Evolutionary conservation across 2,888 invertebrate genomes (phyloP), one percentile per base, ranked within the genome.

Genomic region (Teleogryllus oceanicus): DNA sequence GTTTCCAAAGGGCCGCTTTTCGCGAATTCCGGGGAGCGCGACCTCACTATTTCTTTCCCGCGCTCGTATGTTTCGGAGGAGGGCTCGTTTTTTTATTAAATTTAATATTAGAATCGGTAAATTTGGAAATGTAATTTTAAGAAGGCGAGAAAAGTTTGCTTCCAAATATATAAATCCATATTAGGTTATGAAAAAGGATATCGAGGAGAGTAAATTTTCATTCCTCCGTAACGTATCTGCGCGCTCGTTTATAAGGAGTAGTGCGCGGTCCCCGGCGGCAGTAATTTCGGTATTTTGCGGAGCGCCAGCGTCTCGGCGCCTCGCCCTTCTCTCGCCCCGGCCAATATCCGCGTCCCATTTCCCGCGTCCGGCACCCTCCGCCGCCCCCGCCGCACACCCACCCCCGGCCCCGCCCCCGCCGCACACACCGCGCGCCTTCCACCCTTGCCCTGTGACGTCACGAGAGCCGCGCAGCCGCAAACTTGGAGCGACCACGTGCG

Each of bases 61-160:
- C 62, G 62, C 62, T 13, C 13, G 16, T 18, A n/a, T 62, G 62
- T 62, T 62, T 62, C 62, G 16, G 62, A 0, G 8, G n/a, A 62
- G 16, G 62, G 13, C n/a, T 13, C n/a, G n/a, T 62, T 13, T 62
- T 62, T 62, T 62, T 62, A 62, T 62, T 62, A 62, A 62, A 62
- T 62, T 62, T 62, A 62, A 62, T 62, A 62, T 13, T 62, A 62
- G 62, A 62, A 62, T 62, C 16, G 62, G 62, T 62, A 62, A 62
- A 62, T 13, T 62, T 62, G n/a, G 62, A 62, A 62, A 62, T n/a
- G 62, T 62, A 62, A 62, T 62, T 62, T 62, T 62, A 62, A 62
- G 62, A 62, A n/a, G 16, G 62, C 62, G 16, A 62, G 62, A n/a
- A 62, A 62, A 62, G 62, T 62, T 62, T 62, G 62, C 62, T n/a